These are phyloP conservation scores for Cheirogaleus major DNA, from an alignment of 2,797 vertebrate species.

Conservation along the genomic window DNA sequence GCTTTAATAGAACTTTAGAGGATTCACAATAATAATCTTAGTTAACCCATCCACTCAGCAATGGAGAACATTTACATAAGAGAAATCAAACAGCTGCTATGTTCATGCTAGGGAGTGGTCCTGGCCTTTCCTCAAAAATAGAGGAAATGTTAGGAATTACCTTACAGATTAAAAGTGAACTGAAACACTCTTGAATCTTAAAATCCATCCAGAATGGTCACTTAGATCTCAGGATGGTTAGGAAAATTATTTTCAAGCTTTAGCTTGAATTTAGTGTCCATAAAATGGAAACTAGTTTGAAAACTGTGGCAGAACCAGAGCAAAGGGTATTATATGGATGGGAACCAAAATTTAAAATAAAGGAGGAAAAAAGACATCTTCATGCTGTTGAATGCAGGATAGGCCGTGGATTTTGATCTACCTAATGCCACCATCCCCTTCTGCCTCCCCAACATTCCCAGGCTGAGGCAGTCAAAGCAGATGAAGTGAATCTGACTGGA, in stretches of 20 bases:
- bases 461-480: not conserved
- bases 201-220: not conserved
- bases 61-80: not conserved
- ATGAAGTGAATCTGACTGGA: not conserved
- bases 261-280: not conserved
- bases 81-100: not conserved
- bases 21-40: not conserved
- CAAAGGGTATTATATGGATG: not conserved
- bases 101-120: not conserved
- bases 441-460: fast-evolving
- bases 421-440: fast-evolving
- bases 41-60: not conserved
- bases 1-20: not conserved
- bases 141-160: not conserved
- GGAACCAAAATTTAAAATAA: not conserved
- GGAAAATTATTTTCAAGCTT: conserved; percentile 16
- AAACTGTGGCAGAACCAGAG: not conserved
- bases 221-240: not conserved
- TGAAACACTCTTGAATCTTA: not conserved
- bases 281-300: not conserved
- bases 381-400: not conserved
- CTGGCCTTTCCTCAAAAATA: not conserved
- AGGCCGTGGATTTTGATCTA: not conserved
- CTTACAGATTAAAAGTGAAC: conserved; percentile 4
- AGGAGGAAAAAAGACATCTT: not conserved